Base-by-base conservation (phyloP, 2,888 invertebrate species). In the Omphaloscelis lunosa region DNA sequence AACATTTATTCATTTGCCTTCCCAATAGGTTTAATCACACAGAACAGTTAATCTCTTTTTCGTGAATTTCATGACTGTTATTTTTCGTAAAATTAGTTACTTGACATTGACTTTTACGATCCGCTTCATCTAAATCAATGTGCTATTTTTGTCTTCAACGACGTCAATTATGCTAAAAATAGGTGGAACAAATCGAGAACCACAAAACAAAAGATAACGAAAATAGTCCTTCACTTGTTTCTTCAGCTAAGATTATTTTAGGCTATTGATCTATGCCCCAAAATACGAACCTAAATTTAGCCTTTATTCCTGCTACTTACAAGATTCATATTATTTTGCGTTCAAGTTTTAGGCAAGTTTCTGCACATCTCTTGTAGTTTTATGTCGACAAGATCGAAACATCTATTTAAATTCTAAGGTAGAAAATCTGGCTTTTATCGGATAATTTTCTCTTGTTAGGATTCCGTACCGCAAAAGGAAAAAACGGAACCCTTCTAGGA, bases 161-260 rank as follows among this genome's bases (percentile, higher is more conserved):
- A 6, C 20, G 53, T 23, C 6, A 81, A 48, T 62, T 62, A 56
- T n/a, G 11, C 15, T 45, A 80, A 81, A 63, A 81, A 62, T 80
- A 79, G 20, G 0, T 34, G 6, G 17, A 56, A 20, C 12, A n/a
- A 62, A 39, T 39, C 8, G 8, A 23, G 2, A 27, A 11, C n/a
- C 39, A 51, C n/a, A 71, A 51, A 34, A 59, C 9, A 59, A 76
- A 53, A 62, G 20, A 9, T 29, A 29, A 41, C 4, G 20, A 53
- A 63, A 59, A 76, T 34, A 29, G 7, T 51, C 9, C 3, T 45
- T 61, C 23, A 15, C 6, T 59, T n/a, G 8, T 9, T 6, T 39
- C 5, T 45, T 34, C 4, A 59, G 23, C 27, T n/a, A 2, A 15
- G 0, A 9, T 39, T 80, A 48, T 74, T 62, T 63, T n/a, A 74